Evolutionary conservation across 2,888 invertebrate genomes (phyloP).

Genomic region (Formica aserva): DNA sequence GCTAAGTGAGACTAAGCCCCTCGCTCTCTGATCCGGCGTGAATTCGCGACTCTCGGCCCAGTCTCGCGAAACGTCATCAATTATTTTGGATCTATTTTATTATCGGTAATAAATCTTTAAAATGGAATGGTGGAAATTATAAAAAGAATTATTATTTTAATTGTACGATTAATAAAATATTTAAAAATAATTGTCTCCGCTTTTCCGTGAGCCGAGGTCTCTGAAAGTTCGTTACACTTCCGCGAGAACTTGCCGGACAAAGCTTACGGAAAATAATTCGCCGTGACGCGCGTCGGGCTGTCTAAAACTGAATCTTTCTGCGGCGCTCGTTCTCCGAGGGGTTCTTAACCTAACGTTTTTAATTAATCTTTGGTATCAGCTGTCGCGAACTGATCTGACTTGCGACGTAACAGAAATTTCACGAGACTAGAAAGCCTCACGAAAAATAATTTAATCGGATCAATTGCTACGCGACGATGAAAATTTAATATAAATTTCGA

Average conservation of each 20-base stretch:
- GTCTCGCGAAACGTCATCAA: background rate
- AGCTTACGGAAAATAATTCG: slow-evolving; percentile 37
- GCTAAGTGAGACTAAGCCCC: slow-evolving; percentile 69
- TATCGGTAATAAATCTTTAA: background rate
- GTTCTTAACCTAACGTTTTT: slow-evolving; percentile 79
- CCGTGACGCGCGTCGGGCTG: slow-evolving; percentile 22
- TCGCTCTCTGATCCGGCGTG: slow-evolving; percentile 36
- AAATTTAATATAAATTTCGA: background rate
- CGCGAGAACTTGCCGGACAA: background rate
- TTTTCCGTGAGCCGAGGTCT: background rate
- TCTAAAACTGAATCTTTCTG: slow-evolving; percentile 38
- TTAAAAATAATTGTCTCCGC: background rate
- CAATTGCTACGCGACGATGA: background rate
- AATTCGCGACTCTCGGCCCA: slow-evolving; percentile 18
- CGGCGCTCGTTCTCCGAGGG: slow-evolving; percentile 70
- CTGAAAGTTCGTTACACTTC: background rate
- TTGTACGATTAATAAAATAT: background rate
- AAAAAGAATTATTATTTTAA: background rate
- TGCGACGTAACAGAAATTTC: slow-evolving; percentile 50
- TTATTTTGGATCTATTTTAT: background rate
- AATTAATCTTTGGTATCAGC: slow-evolving; percentile 84
- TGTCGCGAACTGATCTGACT: slow-evolving; percentile 79
- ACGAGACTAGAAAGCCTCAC: slow-evolving; percentile 35
- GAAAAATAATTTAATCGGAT: background rate
- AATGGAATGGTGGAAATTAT: background rate